phyloP scores from a whole-genome alignment of 2,797 vertebrate genomes.

The Danio jaintianensis region DNA sequence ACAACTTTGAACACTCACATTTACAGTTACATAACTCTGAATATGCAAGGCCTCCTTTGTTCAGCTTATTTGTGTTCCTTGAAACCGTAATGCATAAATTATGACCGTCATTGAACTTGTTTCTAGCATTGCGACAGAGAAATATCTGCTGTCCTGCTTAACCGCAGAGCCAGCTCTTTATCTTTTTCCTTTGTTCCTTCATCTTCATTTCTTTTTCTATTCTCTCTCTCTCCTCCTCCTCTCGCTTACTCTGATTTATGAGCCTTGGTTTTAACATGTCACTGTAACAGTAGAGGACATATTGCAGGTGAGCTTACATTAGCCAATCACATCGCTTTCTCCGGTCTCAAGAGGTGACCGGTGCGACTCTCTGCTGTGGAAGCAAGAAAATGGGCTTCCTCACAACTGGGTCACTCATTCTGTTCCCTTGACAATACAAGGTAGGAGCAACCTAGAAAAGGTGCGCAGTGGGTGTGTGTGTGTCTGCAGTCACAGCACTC shows the following conservation, averaged over 20 bases:
- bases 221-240: slow-evolving; percentile 37
- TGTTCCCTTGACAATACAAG: slow-evolving; percentile 70
- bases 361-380: slow-evolving; percentile 44
- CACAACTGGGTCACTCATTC: slow-evolving; percentile 79
- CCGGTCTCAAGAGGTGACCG: slow-evolving; percentile 56
- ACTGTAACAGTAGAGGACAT: slow-evolving; percentile 62
- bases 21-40: background rate
- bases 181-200: slow-evolving; percentile 44
- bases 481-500: slow-evolving; percentile 62
- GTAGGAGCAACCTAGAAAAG: slow-evolving; percentile 58
- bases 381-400: slow-evolving; percentile 70
- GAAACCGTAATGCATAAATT: slow-evolving; percentile 27
- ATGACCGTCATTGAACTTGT: slow-evolving; percentile 63
- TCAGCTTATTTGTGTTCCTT: slow-evolving; percentile 31
- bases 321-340: slow-evolving; percentile 58
- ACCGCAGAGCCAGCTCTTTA: slow-evolving; percentile 45
- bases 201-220: slow-evolving; percentile 29
- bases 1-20: slow-evolving; percentile 1
- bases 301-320: slow-evolving; percentile 62
- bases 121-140: slow-evolving; percentile 33
- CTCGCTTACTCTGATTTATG: slow-evolving; percentile 59
- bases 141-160: slow-evolving; percentile 35
- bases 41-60: slow-evolving; percentile 16
- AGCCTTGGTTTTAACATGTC: slow-evolving; percentile 58
- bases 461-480: slow-evolving; percentile 36